A percentile compares a stretch with the other conserved stretches of the same genome.
These are phyloP conservation scores for Pipistrellus pygmaeus DNA, from an alignment of 2,797 vertebrate genomes.

Conservation along the genomic window DNA sequence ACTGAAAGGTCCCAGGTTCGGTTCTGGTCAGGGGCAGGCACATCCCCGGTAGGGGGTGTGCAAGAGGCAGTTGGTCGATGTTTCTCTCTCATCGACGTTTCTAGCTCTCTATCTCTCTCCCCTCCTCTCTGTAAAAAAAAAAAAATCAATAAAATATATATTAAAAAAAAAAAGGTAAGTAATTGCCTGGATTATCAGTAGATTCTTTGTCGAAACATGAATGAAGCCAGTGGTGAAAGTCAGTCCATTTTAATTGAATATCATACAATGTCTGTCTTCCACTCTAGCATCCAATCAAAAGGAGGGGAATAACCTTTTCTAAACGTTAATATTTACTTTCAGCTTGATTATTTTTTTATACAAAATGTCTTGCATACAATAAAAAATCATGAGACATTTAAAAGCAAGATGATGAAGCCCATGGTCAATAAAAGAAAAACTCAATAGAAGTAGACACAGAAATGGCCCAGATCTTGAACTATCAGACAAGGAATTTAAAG, in stretches of 20 bases:
- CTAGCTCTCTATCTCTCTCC: too few relatives aligned
- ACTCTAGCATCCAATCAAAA: neutral
- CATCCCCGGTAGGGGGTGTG: too few relatives aligned
- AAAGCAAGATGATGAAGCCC: neutral
- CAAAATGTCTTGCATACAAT: neutral
- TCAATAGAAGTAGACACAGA: neutral
- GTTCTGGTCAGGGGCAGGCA: too few relatives aligned
- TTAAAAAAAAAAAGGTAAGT: neutral
- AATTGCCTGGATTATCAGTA: neutral
- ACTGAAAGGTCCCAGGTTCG: too few relatives aligned
- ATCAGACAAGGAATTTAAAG: neutral
- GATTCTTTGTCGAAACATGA: neutral
- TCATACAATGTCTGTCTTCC: neutral
- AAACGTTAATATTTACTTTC: neutral
- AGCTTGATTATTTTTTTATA: neutral
- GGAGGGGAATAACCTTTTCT: neutral
- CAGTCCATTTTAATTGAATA: neutral
- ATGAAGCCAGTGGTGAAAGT: too few relatives aligned
- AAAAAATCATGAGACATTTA: neutral
- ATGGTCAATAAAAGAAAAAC: slow-evolving; percentile 9
- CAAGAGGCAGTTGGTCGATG: too few relatives aligned
- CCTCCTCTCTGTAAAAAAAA: too few relatives aligned
- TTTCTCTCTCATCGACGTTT: too few relatives aligned
- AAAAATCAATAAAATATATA: too few relatives aligned
- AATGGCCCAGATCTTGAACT: neutral